Conservation (phyloP, 1,140 invertebrate species). For the Chironomus striatipennis region DNA sequence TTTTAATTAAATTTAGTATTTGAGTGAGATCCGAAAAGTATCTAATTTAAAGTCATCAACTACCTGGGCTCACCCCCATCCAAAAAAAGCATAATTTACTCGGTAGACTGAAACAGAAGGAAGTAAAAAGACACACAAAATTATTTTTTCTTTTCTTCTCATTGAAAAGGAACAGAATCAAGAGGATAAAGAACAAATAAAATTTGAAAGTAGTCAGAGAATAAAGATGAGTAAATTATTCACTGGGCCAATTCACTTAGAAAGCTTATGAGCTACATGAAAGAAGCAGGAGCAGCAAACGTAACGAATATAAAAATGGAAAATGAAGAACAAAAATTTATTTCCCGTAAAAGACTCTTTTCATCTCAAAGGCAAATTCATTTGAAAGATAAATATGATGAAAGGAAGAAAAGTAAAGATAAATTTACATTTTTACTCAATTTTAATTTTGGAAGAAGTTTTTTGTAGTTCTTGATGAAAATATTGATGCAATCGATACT, state of each 20-base stretch:
- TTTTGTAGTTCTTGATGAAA: too few species aligned
- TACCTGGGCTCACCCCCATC: too few species aligned
- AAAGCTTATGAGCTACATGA: neutral
- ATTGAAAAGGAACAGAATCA: too few species aligned
- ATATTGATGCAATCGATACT: too few species aligned
- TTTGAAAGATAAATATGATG: neutral
- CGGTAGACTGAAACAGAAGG: too few species aligned
- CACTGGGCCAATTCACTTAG: neutral
- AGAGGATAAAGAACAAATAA: neutral
- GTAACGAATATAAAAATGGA: neutral
- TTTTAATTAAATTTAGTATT: too few species aligned
- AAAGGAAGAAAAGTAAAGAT: neutral
- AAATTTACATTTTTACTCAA: constrained; percentile 10
- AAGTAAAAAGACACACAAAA: too few species aligned
- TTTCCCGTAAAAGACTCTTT: constrained; percentile 1
- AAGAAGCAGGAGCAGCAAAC: neutral
- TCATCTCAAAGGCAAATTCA: neutral
- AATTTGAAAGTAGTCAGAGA: neutral
- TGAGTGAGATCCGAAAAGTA: too few species aligned
- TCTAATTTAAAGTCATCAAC: too few species aligned
- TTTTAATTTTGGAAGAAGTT: neutral
- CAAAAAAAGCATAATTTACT: too few species aligned
- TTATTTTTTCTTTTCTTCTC: too few species aligned
- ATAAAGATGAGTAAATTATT: constrained; percentile 10
- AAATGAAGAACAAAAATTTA: neutral